phyloP scores from a whole-genome alignment of 2,113 vertebrate species.

The Vidua chalybeata region DNA sequence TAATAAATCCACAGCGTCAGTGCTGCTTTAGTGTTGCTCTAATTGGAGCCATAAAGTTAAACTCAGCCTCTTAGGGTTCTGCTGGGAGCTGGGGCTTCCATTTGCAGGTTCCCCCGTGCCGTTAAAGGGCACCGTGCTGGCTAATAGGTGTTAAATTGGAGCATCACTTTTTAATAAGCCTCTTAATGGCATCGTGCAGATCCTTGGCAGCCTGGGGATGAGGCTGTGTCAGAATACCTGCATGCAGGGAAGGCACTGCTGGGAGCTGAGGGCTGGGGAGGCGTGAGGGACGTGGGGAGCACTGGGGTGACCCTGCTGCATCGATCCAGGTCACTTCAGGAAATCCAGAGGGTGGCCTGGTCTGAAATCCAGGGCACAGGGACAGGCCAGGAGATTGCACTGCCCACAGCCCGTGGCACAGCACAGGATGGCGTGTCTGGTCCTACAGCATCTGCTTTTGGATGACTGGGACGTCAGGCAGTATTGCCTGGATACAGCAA shows the following conservation, averaged over 20 bases:
- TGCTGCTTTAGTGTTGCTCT: conserved; percentile 27
- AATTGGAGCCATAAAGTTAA: conserved; percentile 66
- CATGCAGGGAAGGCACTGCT: not conserved
- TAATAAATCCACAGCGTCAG: not conserved
- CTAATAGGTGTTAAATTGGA: conserved; percentile 80
- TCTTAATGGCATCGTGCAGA: conserved; percentile 63
- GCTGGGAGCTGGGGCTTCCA: conserved; percentile 62
- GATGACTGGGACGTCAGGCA: not conserved
- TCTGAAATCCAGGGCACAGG: not conserved
- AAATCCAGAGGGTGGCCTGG: not conserved
- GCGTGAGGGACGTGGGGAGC: not conserved
- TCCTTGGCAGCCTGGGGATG: conserved; percentile 45
- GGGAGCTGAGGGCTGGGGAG: not conserved
- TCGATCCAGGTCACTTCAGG: not conserved
- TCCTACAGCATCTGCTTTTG: not conserved
- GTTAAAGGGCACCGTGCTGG: conserved; percentile 55
- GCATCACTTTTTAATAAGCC: conserved; percentile 78
- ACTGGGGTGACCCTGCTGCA: not conserved
- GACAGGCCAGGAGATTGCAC: not conserved
- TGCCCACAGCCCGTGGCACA: fast-evolving
- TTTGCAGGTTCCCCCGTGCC: conserved; percentile 50
- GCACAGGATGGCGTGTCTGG: fast-evolving
- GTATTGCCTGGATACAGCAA: not conserved
- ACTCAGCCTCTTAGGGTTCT: conserved; percentile 68
- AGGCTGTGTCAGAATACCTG: not conserved